phyloP scores from a whole-genome alignment of 2,888 invertebrate genomes.

The Diarsia mendica region DNA sequence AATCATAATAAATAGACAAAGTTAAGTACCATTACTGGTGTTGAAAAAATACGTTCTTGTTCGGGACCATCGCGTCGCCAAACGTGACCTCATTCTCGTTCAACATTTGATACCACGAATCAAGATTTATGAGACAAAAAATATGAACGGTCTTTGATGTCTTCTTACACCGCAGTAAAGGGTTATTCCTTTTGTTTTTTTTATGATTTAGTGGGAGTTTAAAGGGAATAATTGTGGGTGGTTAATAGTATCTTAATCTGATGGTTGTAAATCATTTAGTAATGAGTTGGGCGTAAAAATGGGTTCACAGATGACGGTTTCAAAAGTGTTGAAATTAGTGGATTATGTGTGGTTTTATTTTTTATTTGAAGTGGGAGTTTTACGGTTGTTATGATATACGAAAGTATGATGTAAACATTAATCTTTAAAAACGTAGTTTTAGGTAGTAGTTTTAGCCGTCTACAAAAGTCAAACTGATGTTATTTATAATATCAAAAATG shows the following conservation, averaged over 20 bases:
- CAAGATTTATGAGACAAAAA: constrained; percentile 65
- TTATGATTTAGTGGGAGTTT: constrained; percentile 33
- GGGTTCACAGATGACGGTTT: constrained; percentile 7
- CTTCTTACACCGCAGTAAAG: constrained; percentile 35
- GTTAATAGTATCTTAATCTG: constrained; percentile 17
- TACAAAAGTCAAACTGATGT: not conserved
- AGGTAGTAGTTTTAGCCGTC: not conserved
- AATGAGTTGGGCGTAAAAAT: constrained; percentile 26
- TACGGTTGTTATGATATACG: not conserved
- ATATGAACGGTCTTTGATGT: constrained; percentile 59
- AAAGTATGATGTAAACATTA: not conserved
- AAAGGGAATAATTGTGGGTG: constrained; percentile 22
- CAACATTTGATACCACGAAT: constrained; percentile 53
- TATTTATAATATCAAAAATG: not conserved
- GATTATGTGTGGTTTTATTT: not conserved
- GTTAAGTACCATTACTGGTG: constrained; percentile 61
- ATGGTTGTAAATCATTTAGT: constrained; percentile 38
- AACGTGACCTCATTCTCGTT: constrained; percentile 72
- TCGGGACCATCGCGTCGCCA: constrained; percentile 57
- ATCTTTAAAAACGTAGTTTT: not conserved
- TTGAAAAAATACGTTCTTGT: constrained; percentile 67
- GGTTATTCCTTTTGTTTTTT: constrained; percentile 32
- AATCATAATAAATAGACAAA: constrained; percentile 57
- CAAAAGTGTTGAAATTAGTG: not conserved
- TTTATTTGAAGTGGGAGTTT: constrained; percentile 1